These are phyloP conservation scores for Hydrocynus forskahlii DNA, from an alignment of 2,797 vertebrate species.

Conservation along the genomic window DNA sequence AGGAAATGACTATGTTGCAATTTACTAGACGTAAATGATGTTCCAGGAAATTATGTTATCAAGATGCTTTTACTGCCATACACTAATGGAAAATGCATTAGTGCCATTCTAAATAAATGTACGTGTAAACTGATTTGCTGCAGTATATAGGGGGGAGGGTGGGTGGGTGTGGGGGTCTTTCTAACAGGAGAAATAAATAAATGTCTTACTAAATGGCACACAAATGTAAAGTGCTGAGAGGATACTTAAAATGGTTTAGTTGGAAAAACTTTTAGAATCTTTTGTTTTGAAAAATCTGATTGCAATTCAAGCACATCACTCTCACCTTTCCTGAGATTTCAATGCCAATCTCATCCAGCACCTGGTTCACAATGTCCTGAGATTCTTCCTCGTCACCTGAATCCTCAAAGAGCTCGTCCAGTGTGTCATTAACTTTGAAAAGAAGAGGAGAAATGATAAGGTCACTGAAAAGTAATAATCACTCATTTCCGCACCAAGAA, in stretches of 20 bases:
- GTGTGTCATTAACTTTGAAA: slow-evolving; percentile 89
- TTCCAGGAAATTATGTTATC: slow-evolving; percentile 10
- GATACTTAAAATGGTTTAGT: neutral
- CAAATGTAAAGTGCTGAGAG: neutral
- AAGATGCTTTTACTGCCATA: slow-evolving; percentile 12
- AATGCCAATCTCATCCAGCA: slow-evolving; percentile 98
- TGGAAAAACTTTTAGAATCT: too few relatives aligned
- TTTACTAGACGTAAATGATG: neutral
- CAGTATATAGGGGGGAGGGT: too few relatives aligned
- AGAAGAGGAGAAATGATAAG: too few relatives aligned
- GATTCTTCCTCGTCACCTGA: slow-evolving; percentile 98
- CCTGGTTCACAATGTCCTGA: slow-evolving; percentile 97
- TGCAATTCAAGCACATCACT: neutral
- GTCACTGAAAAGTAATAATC: too few relatives aligned
- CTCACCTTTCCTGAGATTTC: slow-evolving; percentile 96
- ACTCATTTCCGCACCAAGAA: too few relatives aligned
- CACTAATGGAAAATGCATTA: neutral
- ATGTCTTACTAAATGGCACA: neutral
- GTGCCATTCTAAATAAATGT: neutral
- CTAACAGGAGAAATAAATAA: neutral
- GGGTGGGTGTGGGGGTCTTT: neutral
- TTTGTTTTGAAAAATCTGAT: neutral
- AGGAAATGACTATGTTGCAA: neutral
- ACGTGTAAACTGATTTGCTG: neutral
- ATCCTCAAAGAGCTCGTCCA: slow-evolving; percentile 96